Base-by-base conservation (phyloP, 2,888 invertebrate genomes). In the Abscondita cerata region DNA sequence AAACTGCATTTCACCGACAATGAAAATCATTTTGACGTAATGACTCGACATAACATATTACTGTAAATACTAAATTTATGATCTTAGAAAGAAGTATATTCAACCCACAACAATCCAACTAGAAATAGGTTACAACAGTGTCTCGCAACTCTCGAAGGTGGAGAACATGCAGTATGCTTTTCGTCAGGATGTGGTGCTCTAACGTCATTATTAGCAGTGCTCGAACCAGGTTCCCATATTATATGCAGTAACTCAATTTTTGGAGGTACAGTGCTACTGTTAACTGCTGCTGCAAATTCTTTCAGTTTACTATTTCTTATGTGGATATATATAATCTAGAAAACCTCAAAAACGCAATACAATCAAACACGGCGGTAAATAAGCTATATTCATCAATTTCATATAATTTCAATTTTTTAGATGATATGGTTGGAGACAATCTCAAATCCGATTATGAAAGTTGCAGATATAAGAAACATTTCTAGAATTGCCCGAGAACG, bases 381-480 rank as follows among this genome's bases (percentile, higher is more conserved):
- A 33, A 33, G n/a, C n/a, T n/a, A n/a, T n/a, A n/a, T 33, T 33
- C 6, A 33, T 8, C 33, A 33, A 33, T 47, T 2, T 4, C 3
- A n/a, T 19, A 11, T 6, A 47, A 20, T 0, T 47, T 47, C 6
- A 3, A n/a, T 11, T 61, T 51, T 46, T 73, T n/a, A 91, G 91
- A 82, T 93, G 80, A 83, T 98, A 38, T 98, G 97, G 97, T 80
- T 97, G 64, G 98, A 98, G 81, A 91, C 93, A 0, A 98, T 98
- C 0, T 95, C 97, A n/a, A 98, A 98, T 82, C 98, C 98, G 0
- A 82, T 92, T 8, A 79, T 98, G 69, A 94, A 95, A 83, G 85
- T 98, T 13, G 86, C 89, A 6, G 96, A 98, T 77, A 93, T 98
- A 53, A 85, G 86, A 71, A 89, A 86, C 0, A 83, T 94, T 34